Base-by-base conservation (phyloP, 2,888 invertebrate genomes). In the Callinectes sapidus region DNA sequence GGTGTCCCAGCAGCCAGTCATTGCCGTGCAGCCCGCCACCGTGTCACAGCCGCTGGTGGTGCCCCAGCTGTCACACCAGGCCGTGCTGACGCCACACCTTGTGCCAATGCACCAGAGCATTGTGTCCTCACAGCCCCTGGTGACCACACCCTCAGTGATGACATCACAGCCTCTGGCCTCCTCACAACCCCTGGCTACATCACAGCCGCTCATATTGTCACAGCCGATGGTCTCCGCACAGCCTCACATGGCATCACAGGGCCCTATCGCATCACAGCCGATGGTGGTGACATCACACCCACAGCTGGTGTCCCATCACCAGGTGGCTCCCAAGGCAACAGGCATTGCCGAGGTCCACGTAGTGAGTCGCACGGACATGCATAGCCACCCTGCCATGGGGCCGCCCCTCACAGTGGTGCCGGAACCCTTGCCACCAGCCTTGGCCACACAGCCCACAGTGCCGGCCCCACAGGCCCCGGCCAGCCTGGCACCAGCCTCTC, bases 241-340 rank as follows among this genome's bases (percentile, higher is more conserved):
- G 39, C 91, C 90, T 35, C n/a, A 66, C 10, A 66, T 88, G 42
- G 55, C 32, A 16, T 85, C 91, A 39, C 92, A 93, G 85, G 86
- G 89, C 32, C 89, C 90, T n/a, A 55, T 93, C 61, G 77, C 71
- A n/a, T n/a, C 92, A 77, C 81, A 71, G 39, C 90, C 92, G 10
- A 23, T 89, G 28, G 85, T 88, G 42, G 77, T 91, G 35, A 71
- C 91, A 35, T 54, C 91, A 35, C 91, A 88, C 54, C 55, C 91
- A 48, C 48, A 39, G n/a, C 77, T 77, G 81, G 89, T 81, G 55
- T 23, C 91, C 35, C 91, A 91, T 55, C 91, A 89, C 55, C 32
- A 18, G 16, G 91, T 32, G 48, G 89, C 48, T 42, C 32, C 54
- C 54, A 42, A 90, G 42, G n/a, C 54, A 28, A 0, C 71, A 28